Base-by-base conservation (phyloP, 2,888 invertebrate species). In the Pristionchus japonicus region DNA sequence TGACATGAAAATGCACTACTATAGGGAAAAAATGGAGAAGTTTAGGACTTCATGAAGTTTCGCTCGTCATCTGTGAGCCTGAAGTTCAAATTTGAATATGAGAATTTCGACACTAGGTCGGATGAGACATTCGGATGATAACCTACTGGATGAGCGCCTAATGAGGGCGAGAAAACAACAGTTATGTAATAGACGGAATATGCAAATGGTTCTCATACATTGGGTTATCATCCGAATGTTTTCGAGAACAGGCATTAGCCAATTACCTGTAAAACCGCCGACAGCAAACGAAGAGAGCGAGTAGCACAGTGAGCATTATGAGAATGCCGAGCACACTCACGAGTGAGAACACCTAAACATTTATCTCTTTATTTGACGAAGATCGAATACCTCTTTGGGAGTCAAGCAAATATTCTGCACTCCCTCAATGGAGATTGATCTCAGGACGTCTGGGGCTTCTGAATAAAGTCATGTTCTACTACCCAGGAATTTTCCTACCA, bases 211-310 rank as follows among this genome's bases (percentile, higher is more conserved):
- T n/a, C n/a, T n/a, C n/a, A n/a, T n/a, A n/a, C n/a, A n/a, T n/a
- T n/a, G n/a, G n/a, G n/a, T n/a, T n/a, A n/a, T n/a, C n/a, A n/a
- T n/a, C n/a, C n/a, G n/a, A n/a, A n/a, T n/a, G n/a, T n/a, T n/a
- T n/a, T n/a, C n/a, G n/a, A n/a, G n/a, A n/a, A n/a, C n/a, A n/a
- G n/a, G n/a, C n/a, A n/a, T n/a, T n/a, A n/a, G n/a, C n/a, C n/a
- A n/a, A n/a, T n/a, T n/a, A 83, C 83, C 34, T 83, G 83, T 52
- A 83, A 57, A 83, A 87, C 49, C 80, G 88, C 57, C 67, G 70
- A 31, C 61, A 88, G 31, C 87, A 86, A 17, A 85, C 52, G 85
- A 89, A 88, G 43, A 89, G 85, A 49, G 87, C 83, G n/a, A 91
- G 47, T 17, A 88, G 84, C 47, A 52, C 83, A 15, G 87, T 85